Conservation (phyloP, 2,113 vertebrate genomes). For the Miniopterus natalensis region DNA sequence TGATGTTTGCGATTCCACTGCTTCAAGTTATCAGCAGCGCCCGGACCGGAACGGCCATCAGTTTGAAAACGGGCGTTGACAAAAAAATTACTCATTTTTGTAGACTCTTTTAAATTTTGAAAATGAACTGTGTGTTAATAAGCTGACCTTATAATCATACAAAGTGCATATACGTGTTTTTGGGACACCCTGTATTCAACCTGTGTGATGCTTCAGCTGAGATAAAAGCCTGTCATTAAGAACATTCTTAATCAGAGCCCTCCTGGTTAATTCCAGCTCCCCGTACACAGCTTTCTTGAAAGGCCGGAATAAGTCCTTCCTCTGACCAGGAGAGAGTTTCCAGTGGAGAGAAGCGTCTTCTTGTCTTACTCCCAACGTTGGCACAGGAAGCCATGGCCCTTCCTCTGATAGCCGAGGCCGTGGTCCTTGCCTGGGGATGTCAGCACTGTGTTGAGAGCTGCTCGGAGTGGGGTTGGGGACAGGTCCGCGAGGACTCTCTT, state of each 20-base stretch:
- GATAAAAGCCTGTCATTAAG: neutral
- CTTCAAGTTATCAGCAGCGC: too few species aligned
- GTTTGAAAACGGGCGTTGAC: too few species aligned
- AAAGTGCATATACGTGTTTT: too few species aligned
- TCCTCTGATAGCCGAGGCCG: neutral
- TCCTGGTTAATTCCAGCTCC: neutral
- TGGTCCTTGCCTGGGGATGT: neutral
- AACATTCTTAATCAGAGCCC: neutral
- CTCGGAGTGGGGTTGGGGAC: neutral
- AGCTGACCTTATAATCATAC: too few species aligned
- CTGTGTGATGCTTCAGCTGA: neutral
- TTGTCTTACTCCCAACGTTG: too few species aligned
- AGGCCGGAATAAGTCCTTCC: neutral
- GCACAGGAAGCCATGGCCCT: rapidly evolving
- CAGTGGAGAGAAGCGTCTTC: neutral
- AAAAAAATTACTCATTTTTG: too few species aligned
- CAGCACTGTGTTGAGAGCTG: neutral
- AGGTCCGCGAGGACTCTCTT: neutral
- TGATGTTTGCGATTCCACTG: too few species aligned
- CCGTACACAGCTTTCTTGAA: neutral
- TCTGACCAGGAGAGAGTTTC: neutral
- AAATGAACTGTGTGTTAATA: too few species aligned
- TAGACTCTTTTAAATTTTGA: too few species aligned
- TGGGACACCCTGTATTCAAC: neutral
- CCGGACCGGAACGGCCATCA: too few species aligned